A percentile compares a stretch with the other conserved stretches of the same genome.
Evolutionary conservation across 2,113 vertebrate species (phyloP).

Genomic region (Sarotherodon lohbergeri): DNA sequence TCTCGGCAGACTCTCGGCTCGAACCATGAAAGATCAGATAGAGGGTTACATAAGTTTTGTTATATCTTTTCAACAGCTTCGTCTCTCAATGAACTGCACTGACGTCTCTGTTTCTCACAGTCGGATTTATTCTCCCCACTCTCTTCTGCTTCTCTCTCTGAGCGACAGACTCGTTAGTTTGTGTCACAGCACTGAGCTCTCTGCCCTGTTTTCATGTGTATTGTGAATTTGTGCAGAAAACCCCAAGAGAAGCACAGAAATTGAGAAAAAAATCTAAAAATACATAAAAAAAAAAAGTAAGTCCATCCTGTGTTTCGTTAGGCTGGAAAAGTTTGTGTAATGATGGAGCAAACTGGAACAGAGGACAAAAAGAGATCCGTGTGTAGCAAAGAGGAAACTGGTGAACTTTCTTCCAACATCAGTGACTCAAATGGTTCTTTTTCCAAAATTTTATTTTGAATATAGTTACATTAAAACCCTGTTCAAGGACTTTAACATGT

Average conservation of each 20-base stretch:
- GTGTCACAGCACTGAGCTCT: not conserved
- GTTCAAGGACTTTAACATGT: not conserved
- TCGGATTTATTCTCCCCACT: not conserved
- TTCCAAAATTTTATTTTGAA: not conserved
- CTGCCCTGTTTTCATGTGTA: not conserved
- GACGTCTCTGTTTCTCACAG: not conserved
- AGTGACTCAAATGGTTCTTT: not conserved
- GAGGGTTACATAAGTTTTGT: conserved; percentile 19
- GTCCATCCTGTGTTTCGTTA: rapidly evolving
- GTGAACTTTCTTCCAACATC: not conserved
- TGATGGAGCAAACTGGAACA: not conserved
- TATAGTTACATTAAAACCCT: not conserved
- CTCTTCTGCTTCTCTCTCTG: not conserved
- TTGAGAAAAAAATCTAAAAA: not conserved
- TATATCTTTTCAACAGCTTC: not conserved
- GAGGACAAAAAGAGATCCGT: not conserved
- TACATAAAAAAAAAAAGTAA: not conserved
- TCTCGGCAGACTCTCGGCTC: not conserved
- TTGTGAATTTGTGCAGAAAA: not conserved
- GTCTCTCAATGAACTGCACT: not conserved
- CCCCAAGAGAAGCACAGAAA: not conserved
- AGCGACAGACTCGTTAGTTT: not conserved
- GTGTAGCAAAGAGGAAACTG: not conserved
- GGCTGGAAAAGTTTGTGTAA: not conserved
- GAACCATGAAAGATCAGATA: not conserved